These are phyloP conservation scores for Orthosia cruda DNA, from an alignment of 2,888 invertebrate genomes.

Conservation along the genomic window DNA sequence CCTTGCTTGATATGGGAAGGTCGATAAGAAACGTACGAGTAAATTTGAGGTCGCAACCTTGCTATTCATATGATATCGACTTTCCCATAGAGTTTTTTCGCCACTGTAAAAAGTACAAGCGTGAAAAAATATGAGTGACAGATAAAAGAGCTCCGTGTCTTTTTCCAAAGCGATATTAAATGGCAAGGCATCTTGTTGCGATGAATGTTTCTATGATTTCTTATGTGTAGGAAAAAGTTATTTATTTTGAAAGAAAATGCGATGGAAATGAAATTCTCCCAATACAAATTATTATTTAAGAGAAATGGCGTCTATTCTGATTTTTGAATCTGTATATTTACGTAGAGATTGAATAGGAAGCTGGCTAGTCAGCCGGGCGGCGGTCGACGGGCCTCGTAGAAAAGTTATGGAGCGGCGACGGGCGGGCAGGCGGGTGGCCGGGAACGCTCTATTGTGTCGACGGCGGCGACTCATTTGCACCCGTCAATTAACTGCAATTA, in stretches of 20 bases:
- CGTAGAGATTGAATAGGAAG: conserved; percentile 41
- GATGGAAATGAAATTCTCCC: not conserved
- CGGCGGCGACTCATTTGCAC: conserved; percentile 73
- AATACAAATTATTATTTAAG: conserved; percentile 3
- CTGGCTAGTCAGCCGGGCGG: conserved; percentile 3
- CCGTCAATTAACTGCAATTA: conserved; percentile 77
- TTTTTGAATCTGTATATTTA: conserved; percentile 29
- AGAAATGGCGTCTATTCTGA: conserved; percentile 5
- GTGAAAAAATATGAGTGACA: too few relatives aligned
- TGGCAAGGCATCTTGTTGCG: not conserved
- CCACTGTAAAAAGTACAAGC: too few relatives aligned
- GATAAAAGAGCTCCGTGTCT: too few relatives aligned
- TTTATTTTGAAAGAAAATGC: conserved; percentile 21
- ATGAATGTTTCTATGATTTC: conserved; percentile 7
- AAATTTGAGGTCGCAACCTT: too few relatives aligned
- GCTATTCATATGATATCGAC: too few relatives aligned
- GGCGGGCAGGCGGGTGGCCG: conserved; percentile 23
- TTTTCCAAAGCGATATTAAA: too few relatives aligned
- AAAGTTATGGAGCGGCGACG: conserved; percentile 61
- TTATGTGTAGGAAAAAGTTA: not conserved
- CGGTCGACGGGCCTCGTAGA: conserved; percentile 41
- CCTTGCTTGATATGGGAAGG: conserved; percentile 83
- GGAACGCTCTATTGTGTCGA: conserved; percentile 58
- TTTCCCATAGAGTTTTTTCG: too few relatives aligned
- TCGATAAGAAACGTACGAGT: too few relatives aligned